Evolutionary conservation across 2,113 vertebrate species (phyloP), one percentile per base, ranked within the genome.

Genomic region (Alethe castanea): DNA sequence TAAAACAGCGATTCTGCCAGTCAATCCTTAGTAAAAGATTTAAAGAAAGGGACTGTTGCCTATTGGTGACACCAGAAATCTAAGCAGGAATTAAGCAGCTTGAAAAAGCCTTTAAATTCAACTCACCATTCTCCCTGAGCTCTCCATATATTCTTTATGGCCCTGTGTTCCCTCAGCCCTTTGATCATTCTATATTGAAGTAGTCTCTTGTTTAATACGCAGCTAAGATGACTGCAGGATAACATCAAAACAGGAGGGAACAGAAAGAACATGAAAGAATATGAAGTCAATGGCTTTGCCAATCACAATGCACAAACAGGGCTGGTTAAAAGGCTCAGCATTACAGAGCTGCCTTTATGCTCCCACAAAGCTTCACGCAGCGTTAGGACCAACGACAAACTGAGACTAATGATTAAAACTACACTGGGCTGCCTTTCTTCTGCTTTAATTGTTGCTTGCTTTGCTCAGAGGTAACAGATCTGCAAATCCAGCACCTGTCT

Each of bases 131-230:
- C 93, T 91, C 90, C 82, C 94, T 22, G 13, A 90, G 92, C 92
- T 95, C 86, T 80, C 90, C 93, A 83, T 95, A 96, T 95, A 97
- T 90, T 95, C 93, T 93, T 96, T 91, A 85, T 65, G 92, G 92
- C 79, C 94, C 78, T 94, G 79, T 96, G 93, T 93, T 96, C 91
- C 93, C 83, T 64, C 14, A 64, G 19, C 42, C 86, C 94, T 97
- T 97, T 97, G 97, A 97, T 97, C 97, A 93, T 82, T 64, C 62
- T 3, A 93, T 91, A 96, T 95, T 97, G 96, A 97, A 97, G 95
- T 8, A 81, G 88, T 73, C 95, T 95, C 92, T 97, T 97, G 96
- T 97, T 97, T 96, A 97, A 96, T 94, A 81, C 56, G 17, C 62
- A 52, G 90, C 94, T 77, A 74, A 93, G 85, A 96, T 72, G 95